These are phyloP conservation scores for Tolmerus cingulatus DNA, from an alignment of 2,888 invertebrate genomes.

Conservation along the genomic window DNA sequence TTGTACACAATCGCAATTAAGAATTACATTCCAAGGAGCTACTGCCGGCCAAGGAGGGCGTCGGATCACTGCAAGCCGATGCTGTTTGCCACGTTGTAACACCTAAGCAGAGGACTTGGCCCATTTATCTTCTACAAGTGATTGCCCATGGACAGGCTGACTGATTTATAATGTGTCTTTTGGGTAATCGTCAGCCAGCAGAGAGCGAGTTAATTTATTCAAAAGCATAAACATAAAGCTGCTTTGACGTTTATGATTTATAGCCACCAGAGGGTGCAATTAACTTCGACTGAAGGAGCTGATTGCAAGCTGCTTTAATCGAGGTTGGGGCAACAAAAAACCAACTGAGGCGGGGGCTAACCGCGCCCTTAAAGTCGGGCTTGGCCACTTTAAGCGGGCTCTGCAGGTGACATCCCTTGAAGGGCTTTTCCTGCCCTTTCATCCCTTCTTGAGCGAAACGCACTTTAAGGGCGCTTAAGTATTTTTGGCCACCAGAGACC, in stretches of 20 bases:
- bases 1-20: not conserved
- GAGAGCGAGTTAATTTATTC: constrained; percentile 47
- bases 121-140: constrained; percentile 48
- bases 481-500: not conserved
- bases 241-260: constrained; percentile 48
- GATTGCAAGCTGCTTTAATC: constrained; percentile 9
- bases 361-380: not conserved
- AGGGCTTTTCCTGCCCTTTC: constrained; percentile 2
- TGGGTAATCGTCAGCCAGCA: constrained; percentile 45
- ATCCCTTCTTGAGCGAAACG: not conserved
- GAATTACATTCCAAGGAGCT: constrained; percentile 11
- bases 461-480: not conserved
- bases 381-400: not conserved
- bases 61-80: not conserved
- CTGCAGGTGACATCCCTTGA: constrained; percentile 1
- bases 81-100: constrained; percentile 11
- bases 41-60: not conserved
- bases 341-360: not conserved
- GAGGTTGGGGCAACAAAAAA: not conserved
- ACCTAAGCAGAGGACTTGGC: constrained; percentile 43
- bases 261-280: constrained; percentile 8
- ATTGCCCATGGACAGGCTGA: constrained; percentile 47
- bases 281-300: constrained; percentile 37
- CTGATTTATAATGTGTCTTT: constrained; percentile 49
- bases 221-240: constrained; percentile 48